Conservation (phyloP, 2,888 invertebrate genomes). For the Metallyticus violacea region DNA sequence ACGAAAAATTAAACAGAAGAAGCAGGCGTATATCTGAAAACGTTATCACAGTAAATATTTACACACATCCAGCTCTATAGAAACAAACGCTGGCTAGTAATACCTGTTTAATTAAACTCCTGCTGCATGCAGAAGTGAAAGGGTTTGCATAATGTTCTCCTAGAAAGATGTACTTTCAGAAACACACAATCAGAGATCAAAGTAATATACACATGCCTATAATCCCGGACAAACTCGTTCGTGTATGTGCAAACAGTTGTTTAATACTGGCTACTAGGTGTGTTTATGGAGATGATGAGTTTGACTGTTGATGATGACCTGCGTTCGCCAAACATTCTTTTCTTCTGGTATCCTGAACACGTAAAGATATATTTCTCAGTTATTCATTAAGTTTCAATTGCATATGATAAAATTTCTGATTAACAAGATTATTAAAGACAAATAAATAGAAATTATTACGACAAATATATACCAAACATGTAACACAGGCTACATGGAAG, state of each 20-base stretch:
- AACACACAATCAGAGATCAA: neutral
- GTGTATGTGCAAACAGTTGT: neutral
- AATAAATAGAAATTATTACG: too few relatives aligned
- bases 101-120: neutral
- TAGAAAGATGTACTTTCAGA: neutral
- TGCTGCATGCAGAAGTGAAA: neutral
- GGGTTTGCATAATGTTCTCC: too few relatives aligned
- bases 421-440: too few relatives aligned
- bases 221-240: neutral
- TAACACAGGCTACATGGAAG: too few relatives aligned
- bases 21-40: too few relatives aligned
- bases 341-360: neutral
- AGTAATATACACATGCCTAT: neutral
- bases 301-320: neutral
- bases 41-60: too few relatives aligned
- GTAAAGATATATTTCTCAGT: neutral
- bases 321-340: neutral
- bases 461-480: too few relatives aligned
- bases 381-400: too few relatives aligned
- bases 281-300: neutral
- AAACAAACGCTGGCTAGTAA: too few relatives aligned
- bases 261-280: neutral
- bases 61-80: too few relatives aligned
- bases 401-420: too few relatives aligned
- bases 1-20: too few relatives aligned